A percentile compares a stretch with the other conserved stretches of the same genome.
Evolutionary conservation across 2,113 vertebrate genomes (phyloP).

Genomic region (Lutjanus erythropterus): DNA sequence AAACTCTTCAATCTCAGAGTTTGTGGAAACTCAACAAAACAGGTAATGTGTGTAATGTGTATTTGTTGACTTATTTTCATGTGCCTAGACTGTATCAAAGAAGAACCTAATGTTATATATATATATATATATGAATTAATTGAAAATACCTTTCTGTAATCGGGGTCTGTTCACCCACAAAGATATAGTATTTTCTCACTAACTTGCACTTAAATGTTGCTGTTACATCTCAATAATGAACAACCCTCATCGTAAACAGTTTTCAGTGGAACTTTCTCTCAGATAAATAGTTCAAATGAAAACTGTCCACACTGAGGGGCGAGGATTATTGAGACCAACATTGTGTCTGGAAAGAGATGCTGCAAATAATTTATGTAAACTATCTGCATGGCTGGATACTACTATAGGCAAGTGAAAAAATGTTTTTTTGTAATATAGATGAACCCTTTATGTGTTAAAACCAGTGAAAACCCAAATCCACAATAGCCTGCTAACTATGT

Average conservation of each 20-base stretch:
- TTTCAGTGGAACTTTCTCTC: background rate
- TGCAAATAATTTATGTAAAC: background rate
- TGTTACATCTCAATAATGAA: background rate
- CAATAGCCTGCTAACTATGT: too few species aligned
- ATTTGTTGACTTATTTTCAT: background rate
- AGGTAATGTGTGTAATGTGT: slow-evolving; percentile 27
- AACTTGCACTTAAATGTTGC: background rate
- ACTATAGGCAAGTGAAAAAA: background rate
- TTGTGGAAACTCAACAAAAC: slow-evolving; percentile 51
- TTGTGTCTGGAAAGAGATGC: background rate
- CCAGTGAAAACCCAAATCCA: too few species aligned
- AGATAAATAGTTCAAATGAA: background rate
- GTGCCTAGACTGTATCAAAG: background rate
- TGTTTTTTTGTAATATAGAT: background rate
- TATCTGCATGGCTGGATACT: too few species aligned
- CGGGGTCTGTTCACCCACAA: too few species aligned
- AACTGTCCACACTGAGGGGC: background rate
- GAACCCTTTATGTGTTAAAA: background rate
- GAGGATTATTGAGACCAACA: background rate
- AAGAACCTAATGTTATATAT: background rate
- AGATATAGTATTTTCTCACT: background rate
- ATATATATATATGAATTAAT: too few species aligned
- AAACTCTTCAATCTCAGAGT: slow-evolving; percentile 22
- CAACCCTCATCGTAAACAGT: background rate
- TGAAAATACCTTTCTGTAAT: too few species aligned